Evolutionary conservation across 2,113 vertebrate species (phyloP).

Genomic region (Setophaga kirtlandii): DNA sequence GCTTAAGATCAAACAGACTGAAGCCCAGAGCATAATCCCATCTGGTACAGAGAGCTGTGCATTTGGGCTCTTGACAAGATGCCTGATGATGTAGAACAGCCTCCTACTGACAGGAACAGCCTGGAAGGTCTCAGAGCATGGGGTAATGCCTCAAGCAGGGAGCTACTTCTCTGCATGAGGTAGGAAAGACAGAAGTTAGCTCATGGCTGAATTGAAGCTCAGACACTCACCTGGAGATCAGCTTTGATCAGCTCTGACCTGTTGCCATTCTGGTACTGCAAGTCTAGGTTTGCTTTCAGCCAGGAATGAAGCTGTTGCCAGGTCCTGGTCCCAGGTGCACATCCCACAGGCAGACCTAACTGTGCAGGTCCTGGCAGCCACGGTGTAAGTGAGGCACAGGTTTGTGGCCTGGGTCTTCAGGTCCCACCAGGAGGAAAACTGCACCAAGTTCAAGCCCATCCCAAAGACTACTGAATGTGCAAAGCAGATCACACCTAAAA

Average conservation of each 20-base stretch:
- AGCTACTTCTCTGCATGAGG: neutral
- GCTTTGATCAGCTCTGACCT: neutral
- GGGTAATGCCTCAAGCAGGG: neutral
- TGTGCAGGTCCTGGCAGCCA: neutral
- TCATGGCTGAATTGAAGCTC: neutral
- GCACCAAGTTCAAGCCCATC: neutral
- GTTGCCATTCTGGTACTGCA: neutral
- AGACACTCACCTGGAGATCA: neutral
- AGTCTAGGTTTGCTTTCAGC: neutral
- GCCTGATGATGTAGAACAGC: neutral
- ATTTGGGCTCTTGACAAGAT: neutral
- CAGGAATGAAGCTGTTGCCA: neutral
- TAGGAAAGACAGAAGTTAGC: neutral
- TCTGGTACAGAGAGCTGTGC: neutral
- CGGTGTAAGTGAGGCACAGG: rapidly evolving
- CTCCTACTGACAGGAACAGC: neutral
- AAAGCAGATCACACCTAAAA: neutral
- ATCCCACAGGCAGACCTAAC: neutral
- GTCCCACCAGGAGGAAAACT: neutral
- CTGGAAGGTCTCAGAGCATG: neutral
- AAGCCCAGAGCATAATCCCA: neutral
- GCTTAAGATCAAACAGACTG: rapidly evolving
- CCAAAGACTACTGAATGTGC: neutral
- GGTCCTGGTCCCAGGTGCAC: neutral
- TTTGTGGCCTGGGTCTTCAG: neutral